Conservation (phyloP, 1,140 invertebrate genomes). For the Pogonognathellus flavescens region DNA sequence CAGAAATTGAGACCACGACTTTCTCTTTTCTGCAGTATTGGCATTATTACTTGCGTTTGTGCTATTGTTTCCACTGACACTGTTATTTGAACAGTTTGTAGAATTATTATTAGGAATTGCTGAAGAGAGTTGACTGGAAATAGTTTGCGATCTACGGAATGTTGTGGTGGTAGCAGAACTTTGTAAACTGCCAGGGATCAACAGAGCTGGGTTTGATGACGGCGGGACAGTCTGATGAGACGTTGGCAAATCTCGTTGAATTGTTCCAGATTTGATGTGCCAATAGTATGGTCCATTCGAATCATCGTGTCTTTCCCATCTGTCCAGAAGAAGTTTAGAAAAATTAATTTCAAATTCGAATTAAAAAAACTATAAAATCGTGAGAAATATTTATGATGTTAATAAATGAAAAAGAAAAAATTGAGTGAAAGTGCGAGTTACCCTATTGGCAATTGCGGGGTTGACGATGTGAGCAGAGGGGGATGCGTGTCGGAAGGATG, state of each 20-base stretch:
- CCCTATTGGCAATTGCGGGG: conserved; percentile 9
- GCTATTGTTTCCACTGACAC: not conserved
- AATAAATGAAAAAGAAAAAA: not conserved
- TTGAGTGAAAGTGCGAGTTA: not conserved
- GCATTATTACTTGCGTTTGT: conserved; percentile 2
- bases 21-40: conserved; percentile 52
- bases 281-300: conserved; percentile 65
- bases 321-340: conserved; percentile 68
- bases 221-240: conserved; percentile 67
- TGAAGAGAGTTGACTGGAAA: conserved; percentile 55
- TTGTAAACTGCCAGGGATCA: conserved; percentile 63
- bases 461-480: conserved; percentile 73
- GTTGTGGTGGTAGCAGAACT: conserved; percentile 1
- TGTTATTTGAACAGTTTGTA: conserved; percentile 8
- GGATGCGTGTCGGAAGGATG: conserved; percentile 8
- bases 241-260: conserved; percentile 89
- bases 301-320: conserved; percentile 96
- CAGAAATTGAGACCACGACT: conserved; percentile 61
- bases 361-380: not conserved
- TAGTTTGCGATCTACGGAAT: conserved; percentile 58
- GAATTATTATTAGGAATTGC: conserved; percentile 40
- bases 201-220: conserved; percentile 62
- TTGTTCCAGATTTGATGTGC: conserved; percentile 97
- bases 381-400: too few relatives aligned
- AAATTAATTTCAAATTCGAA: not conserved